phyloP scores from a whole-genome alignment of 2,113 vertebrate genomes.

The Anthoscopus minutus region DNA sequence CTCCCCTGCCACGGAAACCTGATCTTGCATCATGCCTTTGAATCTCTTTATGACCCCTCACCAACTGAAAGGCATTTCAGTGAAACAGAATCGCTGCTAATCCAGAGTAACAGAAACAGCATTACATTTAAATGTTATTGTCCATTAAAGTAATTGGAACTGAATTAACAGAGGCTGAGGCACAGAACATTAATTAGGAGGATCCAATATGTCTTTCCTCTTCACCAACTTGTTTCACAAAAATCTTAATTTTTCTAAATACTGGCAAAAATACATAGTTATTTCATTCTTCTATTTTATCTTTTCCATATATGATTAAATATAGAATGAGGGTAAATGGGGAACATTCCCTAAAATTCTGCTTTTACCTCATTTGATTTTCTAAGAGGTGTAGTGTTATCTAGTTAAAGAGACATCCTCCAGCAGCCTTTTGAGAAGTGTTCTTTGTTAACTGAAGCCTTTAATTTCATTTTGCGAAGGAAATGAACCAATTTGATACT shows the following conservation, averaged over 20 bases:
- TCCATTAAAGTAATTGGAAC: neutral
- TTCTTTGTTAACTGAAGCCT: constrained; percentile 64
- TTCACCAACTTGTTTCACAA: neutral
- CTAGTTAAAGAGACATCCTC: constrained; percentile 42
- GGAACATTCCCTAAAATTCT: constrained; percentile 19
- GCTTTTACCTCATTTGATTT: constrained; percentile 58
- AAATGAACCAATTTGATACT: constrained; percentile 62
- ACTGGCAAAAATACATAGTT: neutral
- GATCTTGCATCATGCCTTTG: neutral
- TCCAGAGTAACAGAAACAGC: neutral
- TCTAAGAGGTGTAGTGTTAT: constrained; percentile 41
- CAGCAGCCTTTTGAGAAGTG: constrained; percentile 48
- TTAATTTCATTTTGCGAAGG: constrained; percentile 67
- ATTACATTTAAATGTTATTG: neutral
- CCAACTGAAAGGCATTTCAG: neutral
- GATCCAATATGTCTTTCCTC: neutral
- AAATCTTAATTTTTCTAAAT: neutral
- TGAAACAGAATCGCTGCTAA: neutral
- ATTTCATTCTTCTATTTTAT: neutral
- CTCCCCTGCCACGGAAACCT: neutral
- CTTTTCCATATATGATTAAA: neutral
- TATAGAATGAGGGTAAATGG: constrained; percentile 36
- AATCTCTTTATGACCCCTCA: neutral
- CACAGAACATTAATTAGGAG: neutral
- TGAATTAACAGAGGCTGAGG: neutral